These are phyloP conservation scores for Temnothorax ravouxi DNA, from an alignment of 2,888 invertebrate species.

Conservation along the genomic window DNA sequence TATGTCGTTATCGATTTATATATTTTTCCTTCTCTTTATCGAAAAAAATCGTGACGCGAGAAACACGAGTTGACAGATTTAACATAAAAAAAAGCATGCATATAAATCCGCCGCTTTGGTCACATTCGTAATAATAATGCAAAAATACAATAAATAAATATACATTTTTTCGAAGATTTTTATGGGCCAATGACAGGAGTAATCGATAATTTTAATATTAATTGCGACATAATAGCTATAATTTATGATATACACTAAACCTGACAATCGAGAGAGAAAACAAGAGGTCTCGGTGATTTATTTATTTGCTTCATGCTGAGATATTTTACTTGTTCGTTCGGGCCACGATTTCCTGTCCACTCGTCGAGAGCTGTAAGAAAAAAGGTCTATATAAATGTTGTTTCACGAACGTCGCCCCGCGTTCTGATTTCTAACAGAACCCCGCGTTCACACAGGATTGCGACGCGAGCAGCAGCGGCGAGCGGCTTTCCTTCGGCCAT, in stretches of 20 bases:
- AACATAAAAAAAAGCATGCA: not conserved
- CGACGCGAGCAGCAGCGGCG: conserved; percentile 28
- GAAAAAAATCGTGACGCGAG: not conserved
- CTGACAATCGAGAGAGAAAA: not conserved
- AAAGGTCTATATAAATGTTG: conserved; percentile 31
- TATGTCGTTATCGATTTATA: conserved; percentile 22
- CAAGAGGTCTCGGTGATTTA: not conserved
- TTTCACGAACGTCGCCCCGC: conserved; percentile 36
- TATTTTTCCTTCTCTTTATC: not conserved
- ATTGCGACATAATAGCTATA: conserved; percentile 3
- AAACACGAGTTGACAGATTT: not conserved
- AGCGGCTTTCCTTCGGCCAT: conserved; percentile 53
- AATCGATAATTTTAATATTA: not conserved
- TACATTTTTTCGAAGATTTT: not conserved
- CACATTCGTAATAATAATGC: not conserved
- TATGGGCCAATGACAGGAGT: not conserved
- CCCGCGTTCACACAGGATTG: conserved; percentile 36
- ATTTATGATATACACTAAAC: conserved; percentile 6
- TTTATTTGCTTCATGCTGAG: conserved; percentile 4
- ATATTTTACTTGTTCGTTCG: conserved; percentile 21
- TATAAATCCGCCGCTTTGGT: not conserved
- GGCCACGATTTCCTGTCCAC: not conserved
- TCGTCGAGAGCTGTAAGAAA: conserved; percentile 16
- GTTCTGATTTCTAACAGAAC: conserved; percentile 42
- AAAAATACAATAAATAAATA: not conserved